Percentiles rank a stretch among this genome's conserved stretches.
Conservation (phyloP, 2,888 invertebrate genomes). For the Meteorus colon region DNA sequence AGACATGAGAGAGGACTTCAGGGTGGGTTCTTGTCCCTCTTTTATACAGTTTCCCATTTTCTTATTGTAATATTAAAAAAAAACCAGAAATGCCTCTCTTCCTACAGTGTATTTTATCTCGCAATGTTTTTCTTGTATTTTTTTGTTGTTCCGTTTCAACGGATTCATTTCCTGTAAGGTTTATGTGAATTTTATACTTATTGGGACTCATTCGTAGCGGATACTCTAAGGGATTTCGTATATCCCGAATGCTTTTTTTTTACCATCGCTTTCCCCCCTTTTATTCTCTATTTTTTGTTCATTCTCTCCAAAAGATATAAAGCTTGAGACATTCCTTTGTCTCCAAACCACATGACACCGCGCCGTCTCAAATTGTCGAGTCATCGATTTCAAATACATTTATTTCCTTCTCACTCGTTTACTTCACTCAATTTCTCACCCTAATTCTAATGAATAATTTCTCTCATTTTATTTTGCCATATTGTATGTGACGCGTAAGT, state of each 20-base stretch:
- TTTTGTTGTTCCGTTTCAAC: not conserved
- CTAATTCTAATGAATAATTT: not conserved
- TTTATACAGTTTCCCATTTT: slow-evolving; percentile 22
- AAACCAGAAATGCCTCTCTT: not conserved
- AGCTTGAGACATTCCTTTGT: slow-evolving; percentile 4
- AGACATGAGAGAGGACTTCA: slow-evolving; percentile 67
- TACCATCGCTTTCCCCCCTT: not conserved
- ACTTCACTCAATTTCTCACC: slow-evolving; percentile 4
- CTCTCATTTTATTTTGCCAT: not conserved
- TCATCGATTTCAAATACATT: slow-evolving; percentile 22
- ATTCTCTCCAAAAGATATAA: not conserved
- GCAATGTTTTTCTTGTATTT: slow-evolving; percentile 10
- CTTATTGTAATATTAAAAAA: not conserved
- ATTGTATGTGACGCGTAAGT: not conserved
- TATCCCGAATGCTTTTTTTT: slow-evolving; percentile 5
- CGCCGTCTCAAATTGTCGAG: slow-evolving; percentile 8
- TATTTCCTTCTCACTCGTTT: not conserved
- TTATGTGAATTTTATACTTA: not conserved
- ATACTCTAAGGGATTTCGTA: not conserved
- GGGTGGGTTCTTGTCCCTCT: slow-evolving; percentile 59
- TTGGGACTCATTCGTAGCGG: not conserved
- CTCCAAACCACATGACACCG: slow-evolving; percentile 6
- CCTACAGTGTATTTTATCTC: slow-evolving; percentile 23
- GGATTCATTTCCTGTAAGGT: not conserved
- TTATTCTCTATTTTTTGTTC: not conserved